Conservation (phyloP, 2,888 invertebrate genomes). For the Candidula unifasciata region DNA sequence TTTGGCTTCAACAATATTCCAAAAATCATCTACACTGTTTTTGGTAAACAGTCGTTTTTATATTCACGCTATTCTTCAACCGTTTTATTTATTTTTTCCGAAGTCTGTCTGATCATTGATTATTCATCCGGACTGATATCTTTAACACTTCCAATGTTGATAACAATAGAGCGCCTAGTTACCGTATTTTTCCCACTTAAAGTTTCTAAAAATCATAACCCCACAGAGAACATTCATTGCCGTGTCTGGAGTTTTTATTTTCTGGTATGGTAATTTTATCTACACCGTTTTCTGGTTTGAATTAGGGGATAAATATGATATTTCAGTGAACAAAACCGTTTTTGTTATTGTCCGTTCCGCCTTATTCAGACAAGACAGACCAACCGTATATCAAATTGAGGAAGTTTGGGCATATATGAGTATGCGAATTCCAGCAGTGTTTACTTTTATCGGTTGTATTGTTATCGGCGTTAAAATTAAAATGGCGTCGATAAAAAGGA, state of each 20-base stretch:
- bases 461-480: constrained; percentile 28
- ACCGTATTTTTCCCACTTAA: constrained; percentile 29
- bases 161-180: constrained; percentile 33
- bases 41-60: not conserved
- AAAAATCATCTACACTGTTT: not conserved
- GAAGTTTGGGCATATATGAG: not conserved
- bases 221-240: constrained; percentile 18
- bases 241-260: not conserved
- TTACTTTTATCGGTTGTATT: constrained; percentile 37
- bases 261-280: constrained; percentile 12
- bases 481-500: not conserved
- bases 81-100: not conserved
- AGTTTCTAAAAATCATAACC: constrained; percentile 12
- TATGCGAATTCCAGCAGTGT: constrained; percentile 18
- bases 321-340: not conserved
- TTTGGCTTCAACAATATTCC: constrained; percentile 29
- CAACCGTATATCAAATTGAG: not conserved
- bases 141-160: constrained; percentile 27
- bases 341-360: not conserved
- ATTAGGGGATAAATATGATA: not conserved
- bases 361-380: not conserved
- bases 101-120: not conserved
- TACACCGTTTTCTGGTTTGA: constrained; percentile 23
- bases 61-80: not conserved
- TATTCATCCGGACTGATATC: constrained; percentile 4